Base-by-base conservation (phyloP, 2,797 vertebrate species). In the Cichlasoma orientale region DNA sequence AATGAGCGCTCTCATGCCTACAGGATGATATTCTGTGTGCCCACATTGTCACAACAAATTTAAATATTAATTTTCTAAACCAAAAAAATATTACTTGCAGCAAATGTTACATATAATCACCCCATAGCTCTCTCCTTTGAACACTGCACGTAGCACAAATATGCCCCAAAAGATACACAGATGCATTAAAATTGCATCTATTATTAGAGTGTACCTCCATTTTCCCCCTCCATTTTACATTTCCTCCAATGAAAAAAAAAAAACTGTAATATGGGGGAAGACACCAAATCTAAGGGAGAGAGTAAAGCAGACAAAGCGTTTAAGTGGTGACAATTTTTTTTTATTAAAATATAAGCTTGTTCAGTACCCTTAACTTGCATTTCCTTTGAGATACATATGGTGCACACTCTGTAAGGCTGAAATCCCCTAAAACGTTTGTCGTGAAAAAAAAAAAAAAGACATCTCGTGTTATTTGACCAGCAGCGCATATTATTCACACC, bases 201-300 rank as follows among this genome's bases (percentile, higher is more conserved):
- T 82, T 87, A 83, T 89, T 83, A 79, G 84, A 79, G 77, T 90
- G 79, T 86, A 92, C 88, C 88, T 90, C 89, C 90, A 92, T 89
- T 61, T 90, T 83, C 78, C 86, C 88, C 92, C 91, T 92, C 91
- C 90, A 93, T 93, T 93, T 94, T 91, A 85, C 63, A 84, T 76
- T 76, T 74, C 63, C 87, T 86, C 82, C 79, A 69, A 53, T 61
- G 63, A 78, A 84, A 78, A 75, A 78, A 69, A 68, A 75, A 85
- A 78, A 70, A 13, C 29, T 80, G 76, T 77, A 78, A 84, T 89
- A 86, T 80, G 83, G 74, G 87, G 78, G 80, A 77, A 80, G 80
- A 83, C 86, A 75, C 66, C 11, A 87, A 61, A 75, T 82, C 36
- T 77, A 44, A 86, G 71, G 50, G 25, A 59, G 72, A 77, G 55